Evolutionary conservation across 2,797 vertebrate species (phyloP).

Genomic region (Scolopax bukidnonensis): DNA sequence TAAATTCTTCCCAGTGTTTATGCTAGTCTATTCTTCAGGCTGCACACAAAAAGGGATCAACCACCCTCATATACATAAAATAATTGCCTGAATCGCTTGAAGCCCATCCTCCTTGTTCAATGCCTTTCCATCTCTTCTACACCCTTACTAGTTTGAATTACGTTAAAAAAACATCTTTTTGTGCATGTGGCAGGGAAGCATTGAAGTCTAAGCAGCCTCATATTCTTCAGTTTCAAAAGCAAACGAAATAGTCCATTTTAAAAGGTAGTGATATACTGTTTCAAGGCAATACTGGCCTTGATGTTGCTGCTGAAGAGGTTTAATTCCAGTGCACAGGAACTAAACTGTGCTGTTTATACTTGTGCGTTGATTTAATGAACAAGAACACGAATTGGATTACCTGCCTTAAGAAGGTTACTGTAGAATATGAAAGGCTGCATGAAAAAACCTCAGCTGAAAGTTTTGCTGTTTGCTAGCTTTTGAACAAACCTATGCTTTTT

Average conservation of each 20-base stretch:
- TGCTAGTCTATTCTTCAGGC: not conserved
- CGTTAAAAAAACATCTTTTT: not conserved
- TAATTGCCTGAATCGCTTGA: not conserved
- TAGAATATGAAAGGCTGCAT: not conserved
- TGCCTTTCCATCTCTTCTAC: not conserved
- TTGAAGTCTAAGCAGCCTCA: not conserved
- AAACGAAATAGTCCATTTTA: not conserved
- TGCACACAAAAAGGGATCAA: not conserved
- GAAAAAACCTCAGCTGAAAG: not conserved
- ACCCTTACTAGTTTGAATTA: not conserved
- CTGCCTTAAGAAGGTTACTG: not conserved
- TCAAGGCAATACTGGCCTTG: not conserved
- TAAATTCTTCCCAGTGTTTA: not conserved
- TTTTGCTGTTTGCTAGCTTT: not conserved
- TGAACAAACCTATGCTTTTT: not conserved
- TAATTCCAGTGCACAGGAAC: not conserved
- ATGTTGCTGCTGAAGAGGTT: not conserved
- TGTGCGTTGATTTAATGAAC: not conserved
- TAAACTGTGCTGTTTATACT: not conserved
- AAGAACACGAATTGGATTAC: not conserved
- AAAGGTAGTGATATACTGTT: not conserved
- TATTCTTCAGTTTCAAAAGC: not conserved
- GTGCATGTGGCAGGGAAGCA: not conserved
- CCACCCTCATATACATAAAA: not conserved
- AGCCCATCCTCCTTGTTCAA: not conserved